Base-by-base conservation (phyloP, 2,113 vertebrate genomes). In the Solea senegalensis region DNA sequence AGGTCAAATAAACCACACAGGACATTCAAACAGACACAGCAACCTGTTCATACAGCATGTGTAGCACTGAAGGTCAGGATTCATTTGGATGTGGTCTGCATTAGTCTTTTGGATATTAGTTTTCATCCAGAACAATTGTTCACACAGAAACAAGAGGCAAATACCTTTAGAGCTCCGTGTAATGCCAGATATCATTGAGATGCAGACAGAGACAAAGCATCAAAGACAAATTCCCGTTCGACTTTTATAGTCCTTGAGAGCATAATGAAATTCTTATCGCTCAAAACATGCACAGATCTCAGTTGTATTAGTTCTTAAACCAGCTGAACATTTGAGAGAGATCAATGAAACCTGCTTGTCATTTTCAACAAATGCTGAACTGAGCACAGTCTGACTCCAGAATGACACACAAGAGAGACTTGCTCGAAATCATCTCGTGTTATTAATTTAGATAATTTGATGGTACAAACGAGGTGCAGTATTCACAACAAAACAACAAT, bases 221-320 rank as follows among this genome's bases (percentile, higher is more conserved):
- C 55, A n/a, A 69, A 85, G 72, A 81, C 77, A 76, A 83, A 81
- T 78, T 85, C 83, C 74, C 81, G 72, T 78, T 85, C 51, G 63
- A 87, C 88, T 80, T 85, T 81, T 73, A 81, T 82, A 86, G 86
- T 81, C 86, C 83, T 91, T 85, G 83, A 81, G 82, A 86, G 82
- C 81, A 86, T 80, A 88, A 87, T 86, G 78, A 82, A 84, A 90
- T 81, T 76, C 80, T 82, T 90, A 91, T 89, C 84, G 86, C 72
- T 76, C 72, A 69, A 80, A 87, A 82, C 81, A 82, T 72, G 78
- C 76, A 69, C 59, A 78, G 82, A 84, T 84, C 78, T 85, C 50
- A 9, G 51, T 53, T 55, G 81, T 84, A 85, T 74, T 70, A 73
- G 51, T 77, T 69, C 56, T 81, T 69, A 60, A 75, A 71, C 66